These are phyloP conservation scores for Chlorops oryzae DNA, from an alignment of 1,140 invertebrate genomes.

Conservation along the genomic window DNA sequence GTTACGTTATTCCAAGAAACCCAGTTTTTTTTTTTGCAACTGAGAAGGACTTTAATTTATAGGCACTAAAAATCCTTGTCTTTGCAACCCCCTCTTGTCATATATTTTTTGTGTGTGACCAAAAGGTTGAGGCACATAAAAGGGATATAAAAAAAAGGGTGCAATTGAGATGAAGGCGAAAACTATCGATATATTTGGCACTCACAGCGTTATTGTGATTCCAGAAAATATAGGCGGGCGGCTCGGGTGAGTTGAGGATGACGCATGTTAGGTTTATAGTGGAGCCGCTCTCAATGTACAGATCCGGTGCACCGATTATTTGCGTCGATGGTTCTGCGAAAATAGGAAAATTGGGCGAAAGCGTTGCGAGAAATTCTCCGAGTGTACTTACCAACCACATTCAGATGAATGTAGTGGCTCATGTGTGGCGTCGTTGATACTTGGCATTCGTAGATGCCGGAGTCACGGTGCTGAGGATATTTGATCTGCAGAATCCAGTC, in stretches of 20 bases:
- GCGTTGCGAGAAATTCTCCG: background rate
- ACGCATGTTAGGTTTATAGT: slow-evolving; percentile 91
- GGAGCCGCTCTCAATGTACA: slow-evolving; percentile 84
- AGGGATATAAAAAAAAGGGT: background rate
- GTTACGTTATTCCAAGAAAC: no score
- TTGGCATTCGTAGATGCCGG: slow-evolving; percentile 83
- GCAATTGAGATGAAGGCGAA: background rate
- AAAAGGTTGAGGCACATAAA: background rate
- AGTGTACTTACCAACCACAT: slow-evolving; percentile 76
- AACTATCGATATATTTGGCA: slow-evolving; percentile 12
- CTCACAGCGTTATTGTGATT: slow-evolving; percentile 83
- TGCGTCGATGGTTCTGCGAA: slow-evolving; percentile 81
- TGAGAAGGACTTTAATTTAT: no score
- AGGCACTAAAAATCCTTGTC: no score
- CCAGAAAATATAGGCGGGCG: slow-evolving; percentile 89
- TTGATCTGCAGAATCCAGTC: slow-evolving; percentile 85
- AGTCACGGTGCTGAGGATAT: slow-evolving; percentile 74
- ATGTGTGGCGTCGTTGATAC: slow-evolving; percentile 82
- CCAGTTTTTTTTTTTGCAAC: no score
- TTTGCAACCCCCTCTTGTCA: no score
- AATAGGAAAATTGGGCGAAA: slow-evolving; percentile 14
- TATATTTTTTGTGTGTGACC: no score
- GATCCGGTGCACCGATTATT: slow-evolving; percentile 81
- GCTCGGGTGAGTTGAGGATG: slow-evolving; percentile 81
- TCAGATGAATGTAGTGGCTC: slow-evolving; percentile 79